Evolutionary conservation across 1,140 invertebrate genomes (phyloP), one percentile per base, ranked within the genome.

Genomic region (Tenebrio molitor): DNA sequence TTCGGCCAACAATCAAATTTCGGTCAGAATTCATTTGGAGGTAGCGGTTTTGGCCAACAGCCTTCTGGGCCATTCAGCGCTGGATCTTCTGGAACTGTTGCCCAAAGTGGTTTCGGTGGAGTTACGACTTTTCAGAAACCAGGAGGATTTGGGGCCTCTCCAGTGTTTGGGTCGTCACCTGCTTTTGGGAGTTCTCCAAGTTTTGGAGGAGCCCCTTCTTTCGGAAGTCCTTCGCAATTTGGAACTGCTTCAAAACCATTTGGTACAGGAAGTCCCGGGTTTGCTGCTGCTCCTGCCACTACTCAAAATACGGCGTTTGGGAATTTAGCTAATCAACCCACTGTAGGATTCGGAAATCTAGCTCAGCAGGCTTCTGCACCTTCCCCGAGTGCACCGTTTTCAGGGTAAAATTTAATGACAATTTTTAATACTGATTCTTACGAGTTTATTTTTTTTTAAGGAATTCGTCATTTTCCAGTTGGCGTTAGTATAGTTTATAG

Each of bases 331-430:
- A 85, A 83, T 42, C 84, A 86, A 68, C 85, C 85, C 44, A 86
- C 86, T 3, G 81, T 88, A 5, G 84, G 86, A 6, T 88, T 88
- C 78, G 87, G 87, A 1, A 88, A 86, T 78, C 77, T 88, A 42
- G 87, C 87, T 3, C 87, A 88, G 72, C 83, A 86, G 29, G 77
- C 81, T 19, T 78, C 81, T 50, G 21, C 77, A 15, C 79, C 36
- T 64, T n/a, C n/a, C n/a, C 62, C 81, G 16, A 82, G 83, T 50
- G 76, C 76, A 46, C 75, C 79, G 16, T 87, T 85, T 78, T 83
- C 84, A 53, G 85, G 85, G 85, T 86, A 75, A 82, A 77, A n/a
- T n/a, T n/a, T n/a, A n/a, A n/a, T n/a, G n/a, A n/a, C n/a, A n/a
- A n/a, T n/a, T n/a, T n/a, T n/a, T n/a, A n/a, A n/a, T n/a, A n/a